Base-by-base conservation (phyloP, 2,113 vertebrate species). In the Limanda limanda region DNA sequence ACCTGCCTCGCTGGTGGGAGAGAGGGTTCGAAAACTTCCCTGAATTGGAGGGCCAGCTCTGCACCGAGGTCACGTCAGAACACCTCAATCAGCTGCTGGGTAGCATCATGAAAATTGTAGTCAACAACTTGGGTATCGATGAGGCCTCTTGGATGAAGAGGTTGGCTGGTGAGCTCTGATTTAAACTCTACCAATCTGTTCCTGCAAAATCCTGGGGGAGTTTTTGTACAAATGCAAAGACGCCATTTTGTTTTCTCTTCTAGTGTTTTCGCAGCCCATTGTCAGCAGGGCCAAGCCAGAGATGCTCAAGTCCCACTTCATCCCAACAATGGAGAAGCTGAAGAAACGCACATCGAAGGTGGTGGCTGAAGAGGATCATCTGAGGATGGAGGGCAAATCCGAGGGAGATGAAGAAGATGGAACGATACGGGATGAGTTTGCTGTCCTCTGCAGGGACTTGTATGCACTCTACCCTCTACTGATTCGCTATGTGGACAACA, bases 141-240 rank as follows among this genome's bases (percentile, higher is more conserved):
- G 97, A 99, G 74, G 97, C 97, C 27, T 95, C 97, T 0, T 99
- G 97, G 97, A 99, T 99, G 97, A 99, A 99, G 91, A 93, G 97
- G 42, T 89, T 99, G 67, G 97, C 97, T 24, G 97, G 97, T 97
- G 84, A 91, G 85, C 12, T 1, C n/a, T 40, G 35, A 56, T 72
- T 62, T 21, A 24, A 24, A 23, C 27, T 64, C 11, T 5, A 5
- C 18, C 21, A 18, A n/a, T 23, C 11, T n/a, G 31, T 60, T 63
- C 27, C 52, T 3, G 1, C 25, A 1, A 65, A 11, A 17, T 18
- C 24, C 27, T 24, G 1, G 45, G 5, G 40, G 20, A 13, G 21
- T 40, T 66, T 24, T 18, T 66, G 4, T 37, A 2, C 14, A 60
- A 18, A 37, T 60, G n/a, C 51, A 21, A 52, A 72, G n/a, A 78